Percentiles rank a stretch among this genome's conserved stretches.
phyloP scores from a whole-genome alignment of 1,140 invertebrate species.

The Bombus breviceps region DNA sequence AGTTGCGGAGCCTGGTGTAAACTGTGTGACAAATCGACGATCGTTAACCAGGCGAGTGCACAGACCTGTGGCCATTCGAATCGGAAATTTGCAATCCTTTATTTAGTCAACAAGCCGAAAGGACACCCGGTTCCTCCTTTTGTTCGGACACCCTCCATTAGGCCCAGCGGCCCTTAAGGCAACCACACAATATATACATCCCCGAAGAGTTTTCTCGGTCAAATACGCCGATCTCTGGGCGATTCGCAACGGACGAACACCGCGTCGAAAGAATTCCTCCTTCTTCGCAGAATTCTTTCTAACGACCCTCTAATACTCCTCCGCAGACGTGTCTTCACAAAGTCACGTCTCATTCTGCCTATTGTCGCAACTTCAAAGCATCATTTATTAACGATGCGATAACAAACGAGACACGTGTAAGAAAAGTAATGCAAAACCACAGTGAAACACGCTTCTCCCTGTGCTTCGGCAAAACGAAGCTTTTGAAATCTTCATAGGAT shows the following conservation, averaged over 20 bases:
- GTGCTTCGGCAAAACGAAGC: not conserved
- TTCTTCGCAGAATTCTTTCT: not conserved
- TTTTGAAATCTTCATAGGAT: slow-evolving; percentile 31
- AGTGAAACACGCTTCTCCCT: too few species aligned
- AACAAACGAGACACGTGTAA: not conserved
- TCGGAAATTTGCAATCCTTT: slow-evolving; percentile 71
- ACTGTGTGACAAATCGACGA: slow-evolving; percentile 66
- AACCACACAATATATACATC: slow-evolving; percentile 11
- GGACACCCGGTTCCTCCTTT: slow-evolving; percentile 56
- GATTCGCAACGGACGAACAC: slow-evolving; percentile 58
- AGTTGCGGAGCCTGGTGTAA: slow-evolving; percentile 21
- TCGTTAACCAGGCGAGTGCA: slow-evolving; percentile 36
- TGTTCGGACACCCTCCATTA: slow-evolving; percentile 45
- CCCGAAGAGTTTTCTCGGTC: slow-evolving; percentile 61
- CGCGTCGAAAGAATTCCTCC: not conserved
- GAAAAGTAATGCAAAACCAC: not conserved
- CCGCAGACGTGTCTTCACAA: not conserved
- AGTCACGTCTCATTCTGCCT: not conserved
- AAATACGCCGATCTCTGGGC: slow-evolving; percentile 47
- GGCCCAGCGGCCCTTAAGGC: not conserved
- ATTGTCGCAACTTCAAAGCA: not conserved
- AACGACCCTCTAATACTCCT: not conserved
- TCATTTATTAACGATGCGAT: not conserved
- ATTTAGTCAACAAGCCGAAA: slow-evolving; percentile 75
- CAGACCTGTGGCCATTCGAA: slow-evolving; percentile 51